Evolutionary conservation across 2,113 vertebrate genomes (phyloP), one percentile per base, ranked within the genome.

Genomic region (Lagopus muta): DNA sequence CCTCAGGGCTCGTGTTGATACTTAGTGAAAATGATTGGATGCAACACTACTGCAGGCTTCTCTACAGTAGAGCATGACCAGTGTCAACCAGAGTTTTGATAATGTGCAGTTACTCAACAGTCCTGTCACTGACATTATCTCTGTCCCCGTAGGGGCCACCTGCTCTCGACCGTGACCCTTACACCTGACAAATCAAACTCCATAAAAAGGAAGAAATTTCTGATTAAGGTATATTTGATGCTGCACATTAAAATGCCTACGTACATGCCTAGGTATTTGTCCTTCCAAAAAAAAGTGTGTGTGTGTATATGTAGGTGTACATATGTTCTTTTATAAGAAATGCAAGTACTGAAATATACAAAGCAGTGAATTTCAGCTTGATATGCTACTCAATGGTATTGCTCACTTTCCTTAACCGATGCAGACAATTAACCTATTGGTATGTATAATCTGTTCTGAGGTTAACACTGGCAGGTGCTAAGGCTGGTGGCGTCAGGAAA

Each of bases 31-130:
- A 83, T 94, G 93, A 96, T 97, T 76, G 86, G 38, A 94, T 94
- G 61, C 87, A 93, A 93, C 94, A 97, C 96, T 89, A 97, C 97
- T 97, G 88, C 97, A 96, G 93, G 89, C 87, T 95, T 95, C 85
- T 94, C 74, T 76, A 55, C 48, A 74, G 86, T 72, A 84, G 90
- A 96, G 82, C 90, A 95, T 95, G 95, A 91, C 92, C 94, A 94
- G 38, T 97, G 87, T 97, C 95, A 97, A 36, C 92, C 89, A 22
- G 86, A 90, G 93, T 97, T 97, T 97, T 73, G 90, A 75, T 93
- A 95, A 92, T 80, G 22, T 87, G 83, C 89, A 78, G 88, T 96
- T 97, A 91, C 93, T 95, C 95, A 96, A 60, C 95, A 97, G 91
- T 81, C 81, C 95, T 90, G 86, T 90, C 95, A 75, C 82, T 88